A percentile compares a stretch with the other conserved stretches of the same genome.
Conservation (phyloP, 2,797 vertebrate species). For the Trichosurus vulpecula region DNA sequence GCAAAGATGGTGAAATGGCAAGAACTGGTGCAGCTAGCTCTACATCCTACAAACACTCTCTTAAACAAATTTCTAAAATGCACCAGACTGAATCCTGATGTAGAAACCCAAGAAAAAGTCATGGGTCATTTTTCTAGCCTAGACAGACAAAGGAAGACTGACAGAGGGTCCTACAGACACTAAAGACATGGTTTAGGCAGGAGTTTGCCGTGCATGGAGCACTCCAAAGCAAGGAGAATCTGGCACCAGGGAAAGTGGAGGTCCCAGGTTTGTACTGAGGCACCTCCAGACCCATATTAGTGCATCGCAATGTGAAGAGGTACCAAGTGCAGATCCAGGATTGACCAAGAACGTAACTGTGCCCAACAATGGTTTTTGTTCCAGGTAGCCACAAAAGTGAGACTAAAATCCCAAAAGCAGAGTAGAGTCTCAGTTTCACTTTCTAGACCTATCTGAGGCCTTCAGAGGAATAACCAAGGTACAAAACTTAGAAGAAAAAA, state of each 20-base stretch:
- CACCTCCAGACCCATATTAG: no score
- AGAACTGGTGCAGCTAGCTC: not conserved
- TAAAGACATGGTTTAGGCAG: not conserved
- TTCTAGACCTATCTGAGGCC: not conserved
- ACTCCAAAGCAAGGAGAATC: not conserved
- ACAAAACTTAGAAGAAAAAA: accelerated
- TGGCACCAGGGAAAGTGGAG: not conserved
- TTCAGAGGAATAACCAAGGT: not conserved
- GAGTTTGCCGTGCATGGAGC: not conserved
- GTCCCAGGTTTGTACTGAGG: not conserved
- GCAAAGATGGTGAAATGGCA: not conserved
- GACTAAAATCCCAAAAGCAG: not conserved
- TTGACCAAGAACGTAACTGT: not conserved
- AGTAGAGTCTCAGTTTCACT: not conserved
- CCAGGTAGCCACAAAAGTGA: not conserved
- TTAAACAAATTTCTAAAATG: not conserved
- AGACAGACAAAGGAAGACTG: not conserved
- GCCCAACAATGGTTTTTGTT: not conserved
- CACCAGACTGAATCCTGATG: not conserved
- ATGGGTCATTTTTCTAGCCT: not conserved
- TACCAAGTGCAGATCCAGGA: not conserved
- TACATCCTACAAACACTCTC: not conserved
- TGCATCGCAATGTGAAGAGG: not conserved
- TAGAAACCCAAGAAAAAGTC: not conserved
- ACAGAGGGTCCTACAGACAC: not conserved